Conservation (phyloP, 2,797 vertebrate species). For the Eupleurogrammus muticus region DNA sequence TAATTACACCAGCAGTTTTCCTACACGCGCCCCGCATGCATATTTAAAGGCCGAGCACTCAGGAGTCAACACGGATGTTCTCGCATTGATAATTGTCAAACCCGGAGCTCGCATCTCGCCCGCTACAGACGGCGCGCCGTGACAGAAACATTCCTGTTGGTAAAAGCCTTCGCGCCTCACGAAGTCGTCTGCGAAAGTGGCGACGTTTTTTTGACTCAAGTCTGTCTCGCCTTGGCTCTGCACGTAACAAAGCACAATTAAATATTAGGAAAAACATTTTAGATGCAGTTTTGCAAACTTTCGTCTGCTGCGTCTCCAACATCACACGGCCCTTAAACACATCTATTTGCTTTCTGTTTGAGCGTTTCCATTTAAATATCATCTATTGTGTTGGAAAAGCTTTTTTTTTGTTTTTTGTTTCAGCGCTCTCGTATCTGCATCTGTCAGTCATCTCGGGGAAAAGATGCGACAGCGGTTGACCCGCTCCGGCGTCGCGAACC, state of each 20-base stretch:
- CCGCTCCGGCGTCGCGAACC: conserved; percentile 10
- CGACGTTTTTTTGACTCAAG: too few relatives aligned
- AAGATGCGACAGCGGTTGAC: conserved; percentile 43
- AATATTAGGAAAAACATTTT: too few relatives aligned
- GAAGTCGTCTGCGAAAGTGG: conserved; percentile 7
- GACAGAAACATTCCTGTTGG: conserved; percentile 9
- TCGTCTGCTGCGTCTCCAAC: too few relatives aligned
- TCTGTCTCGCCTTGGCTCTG: too few relatives aligned
- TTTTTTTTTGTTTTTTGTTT: conserved; percentile 9
- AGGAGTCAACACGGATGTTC: conserved; percentile 6
- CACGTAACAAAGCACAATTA: too few relatives aligned
- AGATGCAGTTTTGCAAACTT: too few relatives aligned
- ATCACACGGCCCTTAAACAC: too few relatives aligned
- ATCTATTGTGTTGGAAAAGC: background rate
- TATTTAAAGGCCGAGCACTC: conserved; percentile 11
- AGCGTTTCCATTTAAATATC: background rate
- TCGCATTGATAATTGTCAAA: conserved; percentile 5
- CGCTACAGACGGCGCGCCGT: background rate
- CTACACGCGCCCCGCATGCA: background rate
- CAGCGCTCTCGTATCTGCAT: background rate
- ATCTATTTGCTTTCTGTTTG: background rate
- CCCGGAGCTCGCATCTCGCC: background rate
- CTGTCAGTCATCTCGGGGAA: conserved; percentile 45
- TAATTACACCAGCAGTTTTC: conserved; percentile 29
- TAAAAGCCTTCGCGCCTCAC: background rate